A percentile compares a stretch with the other conserved stretches of the same genome.
Conservation (phyloP, 1,140 invertebrate species). For the Polypedilum pembai region DNA sequence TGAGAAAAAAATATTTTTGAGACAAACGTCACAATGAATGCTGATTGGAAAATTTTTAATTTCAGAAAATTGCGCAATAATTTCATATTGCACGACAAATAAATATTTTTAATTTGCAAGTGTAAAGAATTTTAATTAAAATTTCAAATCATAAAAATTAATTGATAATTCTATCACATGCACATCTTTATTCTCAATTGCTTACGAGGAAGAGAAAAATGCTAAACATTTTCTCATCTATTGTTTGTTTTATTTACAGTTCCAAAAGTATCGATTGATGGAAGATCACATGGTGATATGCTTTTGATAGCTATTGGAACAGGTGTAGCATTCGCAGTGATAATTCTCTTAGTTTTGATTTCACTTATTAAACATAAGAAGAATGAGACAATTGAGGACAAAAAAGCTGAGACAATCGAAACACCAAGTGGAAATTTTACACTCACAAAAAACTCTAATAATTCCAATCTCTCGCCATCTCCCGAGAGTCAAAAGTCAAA, state of each 20-base stretch:
- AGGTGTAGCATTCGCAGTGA: not conserved
- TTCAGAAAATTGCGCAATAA: not conserved
- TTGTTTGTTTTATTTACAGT: not conserved
- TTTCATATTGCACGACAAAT: not conserved
- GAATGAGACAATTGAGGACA: not conserved
- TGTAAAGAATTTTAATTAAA: too few relatives aligned
- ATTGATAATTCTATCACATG: not conserved
- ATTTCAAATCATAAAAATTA: not conserved
- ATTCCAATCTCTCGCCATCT: not conserved
- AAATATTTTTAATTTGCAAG: not conserved
- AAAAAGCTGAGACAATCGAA: not conserved
- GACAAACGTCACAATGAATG: not conserved
- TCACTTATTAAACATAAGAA: not conserved
- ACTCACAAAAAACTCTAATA: not conserved
- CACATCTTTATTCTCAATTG: not conserved
- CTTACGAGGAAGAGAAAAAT: not conserved
- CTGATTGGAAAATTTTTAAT: not conserved
- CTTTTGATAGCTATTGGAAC: constrained; percentile 1
- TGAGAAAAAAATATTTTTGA: not conserved
- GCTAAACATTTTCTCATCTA: not conserved
- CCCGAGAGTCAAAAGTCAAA: not conserved
- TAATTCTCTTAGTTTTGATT: constrained; percentile 15
- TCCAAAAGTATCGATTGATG: not conserved
- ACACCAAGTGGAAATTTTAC: not conserved
- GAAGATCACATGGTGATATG: not conserved